Evolutionary conservation across 2,888 invertebrate genomes (phyloP).

Genomic region (Spodoptera picta): DNA sequence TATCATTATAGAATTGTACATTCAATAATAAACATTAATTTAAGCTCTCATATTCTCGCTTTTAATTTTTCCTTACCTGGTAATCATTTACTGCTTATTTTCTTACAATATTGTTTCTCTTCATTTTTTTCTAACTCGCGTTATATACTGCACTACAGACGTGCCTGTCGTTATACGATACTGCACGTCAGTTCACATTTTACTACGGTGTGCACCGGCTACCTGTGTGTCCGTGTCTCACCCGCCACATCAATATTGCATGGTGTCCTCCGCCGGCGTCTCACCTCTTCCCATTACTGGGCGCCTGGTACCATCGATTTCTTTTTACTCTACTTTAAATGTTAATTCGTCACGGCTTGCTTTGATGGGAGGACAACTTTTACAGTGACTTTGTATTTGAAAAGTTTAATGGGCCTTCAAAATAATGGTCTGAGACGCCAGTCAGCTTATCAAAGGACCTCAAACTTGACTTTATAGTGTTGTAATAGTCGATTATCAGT

Average conservation of each 20-base stretch:
- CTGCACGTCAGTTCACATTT: slow-evolving; percentile 21
- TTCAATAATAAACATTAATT: too few relatives aligned
- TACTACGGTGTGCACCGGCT: slow-evolving; percentile 19
- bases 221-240: slow-evolving; percentile 16
- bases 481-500: too few relatives aligned
- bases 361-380: slow-evolving; percentile 18
- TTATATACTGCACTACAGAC: background rate
- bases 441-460: too few relatives aligned
- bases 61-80: too few relatives aligned
- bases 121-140: too few relatives aligned
- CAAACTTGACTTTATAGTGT: too few relatives aligned
- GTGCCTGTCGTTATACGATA: slow-evolving; percentile 15
- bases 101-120: too few relatives aligned
- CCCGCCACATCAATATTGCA: slow-evolving; percentile 68
- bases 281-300: slow-evolving; percentile 62
- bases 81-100: too few relatives aligned
- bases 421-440: too few relatives aligned
- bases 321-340: slow-evolving; percentile 54
- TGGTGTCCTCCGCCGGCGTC: slow-evolving; percentile 54
- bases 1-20: too few relatives aligned
- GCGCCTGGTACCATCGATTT: slow-evolving; percentile 60
- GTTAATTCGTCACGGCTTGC: slow-evolving; percentile 18
- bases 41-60: too few relatives aligned
- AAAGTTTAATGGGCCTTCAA: too few relatives aligned
- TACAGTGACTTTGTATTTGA: background rate